Evolutionary conservation across 2,113 vertebrate species (phyloP), one percentile per base, ranked within the genome.

Genomic region (Candoia aspera): DNA sequence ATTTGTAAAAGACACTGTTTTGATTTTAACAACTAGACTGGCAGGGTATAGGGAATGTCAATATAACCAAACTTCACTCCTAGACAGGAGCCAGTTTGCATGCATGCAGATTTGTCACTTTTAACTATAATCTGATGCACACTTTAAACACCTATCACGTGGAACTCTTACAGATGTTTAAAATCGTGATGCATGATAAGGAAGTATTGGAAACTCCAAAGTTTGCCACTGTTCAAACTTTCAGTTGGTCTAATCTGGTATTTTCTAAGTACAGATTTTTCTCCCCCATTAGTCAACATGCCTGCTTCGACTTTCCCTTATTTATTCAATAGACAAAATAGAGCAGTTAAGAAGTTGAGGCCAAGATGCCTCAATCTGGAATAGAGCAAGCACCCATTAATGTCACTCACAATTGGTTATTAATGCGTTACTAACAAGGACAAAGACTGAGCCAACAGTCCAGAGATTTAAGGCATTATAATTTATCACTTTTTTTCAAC

Each of bases 381-480:
- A 85, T n/a, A 60, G 8, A 84, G 46, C 42, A 59, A 84, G 29
- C 19, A 49, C 46, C 19, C 9, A 92, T 89, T 68, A 89, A 19
- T 89, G 46, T 84, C 68, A 92, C 42, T 53, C 58, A 84, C 42
- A 60, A 92, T 84, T 89, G 49, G 90, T 68, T 91, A 58, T 87
- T 91, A 83, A 91, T 13, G 33, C 53, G 64, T n/a, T 46, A 23
- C 86, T 87, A 87, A 87, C 49, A 87, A 91, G 90, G 84, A 42
- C 59, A 23, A 55, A 68, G 46, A 55, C 59, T 55, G 90, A 37
- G 60, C 84, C 59, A 91, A 21, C 49, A 73, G 33, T 29, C 62
- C 62, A 21, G 85, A 91, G 84, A 91, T 91, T 86, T 91, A 91
- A 86, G 85, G 64, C 62, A 91, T 79, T 55, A 58, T 79, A 87